Evolutionary conservation across 2,113 vertebrate genomes (phyloP), one percentile per base, ranked within the genome.

Genomic region (Nycticryphes semicollaris): DNA sequence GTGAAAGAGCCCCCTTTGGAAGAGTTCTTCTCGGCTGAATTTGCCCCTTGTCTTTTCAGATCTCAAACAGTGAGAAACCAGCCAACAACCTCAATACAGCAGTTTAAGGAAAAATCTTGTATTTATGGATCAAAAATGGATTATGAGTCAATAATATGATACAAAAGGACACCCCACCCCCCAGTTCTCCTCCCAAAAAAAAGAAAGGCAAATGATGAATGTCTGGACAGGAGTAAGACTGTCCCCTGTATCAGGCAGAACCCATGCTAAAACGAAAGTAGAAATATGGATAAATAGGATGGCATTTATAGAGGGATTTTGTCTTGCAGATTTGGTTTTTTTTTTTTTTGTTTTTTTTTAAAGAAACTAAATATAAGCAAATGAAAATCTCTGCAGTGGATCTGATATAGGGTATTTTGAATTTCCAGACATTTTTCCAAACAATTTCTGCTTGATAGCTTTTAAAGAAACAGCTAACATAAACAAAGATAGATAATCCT

Each of bases 1-100:
- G 91, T 95, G 86, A 95, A 96, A 91, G 75, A 18, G 47, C 67
- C 27, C 39, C 17, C 19, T 92, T 23, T 66, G 66, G 47, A 92
- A 87, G 14, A 57, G 16, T 12, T 19, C 59, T 77, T 83, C 54
- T 66, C 72, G 63, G 25, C 43, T 89, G n/a, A 24, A 72, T 70
- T 78, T 91, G 7, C 18, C 83, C 22, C 47, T 66, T 84, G 20
- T 91, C 41, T 81, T 69, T 41, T 50, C 77, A 56, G 18, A 67
- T 79, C n/a, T 41, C 25, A 35, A 50, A 67, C 27, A 73, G 60
- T 41, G 45, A 67, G 51, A 78, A 93, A 80, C 25, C 21, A 82
- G 11, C 10, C 60, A 54, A 5, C 3, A 68, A 3, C 8, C 33
- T 70, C 80, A 85, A 78, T 33, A 64, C 17, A 51, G 33, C 7